Evolutionary conservation across 2,888 invertebrate genomes (phyloP), one percentile per base, ranked within the genome.

Genomic region (Caradrina clavipalpis): DNA sequence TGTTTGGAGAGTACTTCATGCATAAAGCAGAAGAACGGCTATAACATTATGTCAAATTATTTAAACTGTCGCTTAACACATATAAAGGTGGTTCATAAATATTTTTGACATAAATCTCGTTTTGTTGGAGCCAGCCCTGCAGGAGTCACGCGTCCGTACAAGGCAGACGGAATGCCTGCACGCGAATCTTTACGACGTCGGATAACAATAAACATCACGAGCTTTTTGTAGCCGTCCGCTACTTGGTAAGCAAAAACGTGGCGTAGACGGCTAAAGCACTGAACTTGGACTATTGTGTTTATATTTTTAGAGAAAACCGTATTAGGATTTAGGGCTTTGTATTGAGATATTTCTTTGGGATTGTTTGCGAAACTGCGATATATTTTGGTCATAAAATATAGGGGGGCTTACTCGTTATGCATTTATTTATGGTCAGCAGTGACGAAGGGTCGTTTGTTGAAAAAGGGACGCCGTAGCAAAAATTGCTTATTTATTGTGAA

Each of bases 191-290:
- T 88, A 89, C 84, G 87, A 86, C 73, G 62, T 70, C 78, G 83
- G 86, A 86, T 87, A 83, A 89, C 89, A 89, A 92, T 93, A 91
- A 91, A 92, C 85, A 87, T 87, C 82, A 80, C 84, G 78, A 87
- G 81, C 80, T 89, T 87, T 88, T 87, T 88, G 81, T 86, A 79
- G 72, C 80, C 76, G 67, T 60, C 54, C 74, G 71, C 69, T 72
- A 79, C 81, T 81, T 77, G 71, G 71, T 80, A 77, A 84, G 83
- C 78, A 85, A 85, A 85, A 85, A 85, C 67, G 68, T 74, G 58
- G 69, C 69, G 68, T 68, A 72, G 82, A 82, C 75, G 57, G 75
- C 62, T 77, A 64, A 75, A 80, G 61, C 70, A 63, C 67, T 81
- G 53, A 78, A 81, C 17, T 76, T 82, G 51, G 65, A 71, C 81